Evolutionary conservation across 2,888 invertebrate species (phyloP), one percentile per base, ranked within the genome.

Genomic region (Seira musarum): DNA sequence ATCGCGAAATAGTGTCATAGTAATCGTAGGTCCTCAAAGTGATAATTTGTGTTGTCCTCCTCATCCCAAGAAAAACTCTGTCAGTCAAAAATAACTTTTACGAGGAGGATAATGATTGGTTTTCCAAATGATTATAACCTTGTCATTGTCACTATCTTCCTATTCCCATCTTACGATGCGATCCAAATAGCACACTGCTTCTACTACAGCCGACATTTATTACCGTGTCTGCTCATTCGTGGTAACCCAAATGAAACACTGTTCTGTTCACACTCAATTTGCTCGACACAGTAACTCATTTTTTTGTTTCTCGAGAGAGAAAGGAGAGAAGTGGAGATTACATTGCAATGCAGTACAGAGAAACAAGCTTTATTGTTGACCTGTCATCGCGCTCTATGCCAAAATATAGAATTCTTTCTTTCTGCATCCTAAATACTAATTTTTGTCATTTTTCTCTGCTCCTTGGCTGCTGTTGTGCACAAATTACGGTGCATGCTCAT

Each of bases 351-450:
- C 40, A 40, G 13, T 40, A 40, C 40, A 40, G 35, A 69, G 53
- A 35, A 46, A 5, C 63, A 63, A 65, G 65, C 35, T 10, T 63
- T 63, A 71, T 46, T 63, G 71, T 71, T 71, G 71, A 71, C 63
- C 71, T 71, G 64, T 71, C 71, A 71, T 15, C 19, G 40, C 40
- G 13, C 5, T 40, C 6, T 40, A 5, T 40, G 13, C 40, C 3
- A 57, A 57, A 57, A 57, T n/a, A 17, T 17, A 53, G 53, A 53
- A 21, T 22, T 21, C 10, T 63, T 17, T 46, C 24, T 46, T 19
- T 40, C 22, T 22, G 40, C 17, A 21, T 24, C 65, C 5, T 10
- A 13, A 22, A n/a, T 17, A n/a, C 63, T 63, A 15, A n/a, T 21
- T 6, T 13, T 13, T 66, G 66, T 35, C 66, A 40, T 40, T 10